A percentile compares a stretch with the other conserved stretches of the same genome.
Conservation (phyloP, 2,888 invertebrate species). For the Erebia epiphron region DNA sequence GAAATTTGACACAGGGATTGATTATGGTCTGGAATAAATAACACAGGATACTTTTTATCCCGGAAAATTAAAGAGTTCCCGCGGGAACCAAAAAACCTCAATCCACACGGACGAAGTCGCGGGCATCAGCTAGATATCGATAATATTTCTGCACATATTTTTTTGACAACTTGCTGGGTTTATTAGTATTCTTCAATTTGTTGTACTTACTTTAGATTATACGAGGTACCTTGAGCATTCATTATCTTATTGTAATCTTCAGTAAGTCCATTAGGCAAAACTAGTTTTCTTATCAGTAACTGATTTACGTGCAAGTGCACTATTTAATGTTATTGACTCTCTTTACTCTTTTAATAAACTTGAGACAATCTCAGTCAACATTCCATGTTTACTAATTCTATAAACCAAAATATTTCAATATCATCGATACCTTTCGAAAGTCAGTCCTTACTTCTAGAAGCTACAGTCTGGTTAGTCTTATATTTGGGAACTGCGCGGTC, state of each 20-base stretch:
- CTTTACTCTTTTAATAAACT: neutral
- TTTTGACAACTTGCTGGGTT: neutral
- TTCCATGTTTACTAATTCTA: neutral
- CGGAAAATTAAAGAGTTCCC: too few relatives aligned
- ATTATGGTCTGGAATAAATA: too few relatives aligned
- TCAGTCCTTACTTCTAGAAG: too few relatives aligned
- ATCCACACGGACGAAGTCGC: too few relatives aligned
- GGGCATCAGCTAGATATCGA: too few relatives aligned
- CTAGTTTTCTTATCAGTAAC: constrained; percentile 9
- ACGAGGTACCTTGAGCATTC: neutral
- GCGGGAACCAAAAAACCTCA: too few relatives aligned
- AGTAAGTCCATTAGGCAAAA: constrained; percentile 12
- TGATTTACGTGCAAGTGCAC: constrained; percentile 8
- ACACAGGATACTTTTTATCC: too few relatives aligned
- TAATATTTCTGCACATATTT: neutral
- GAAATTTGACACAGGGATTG: too few relatives aligned
- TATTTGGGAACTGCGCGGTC: too few relatives aligned
- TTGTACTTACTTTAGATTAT: neutral
- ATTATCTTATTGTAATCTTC: constrained; percentile 1
- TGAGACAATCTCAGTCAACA: neutral
- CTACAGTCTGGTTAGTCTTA: too few relatives aligned
- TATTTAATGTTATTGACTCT: neutral
- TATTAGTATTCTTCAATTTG: neutral
- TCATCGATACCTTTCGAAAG: too few relatives aligned
- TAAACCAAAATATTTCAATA: too few relatives aligned